Base-by-base conservation (phyloP, 2,888 invertebrate species). In the Sesia bembeciformis region DNA sequence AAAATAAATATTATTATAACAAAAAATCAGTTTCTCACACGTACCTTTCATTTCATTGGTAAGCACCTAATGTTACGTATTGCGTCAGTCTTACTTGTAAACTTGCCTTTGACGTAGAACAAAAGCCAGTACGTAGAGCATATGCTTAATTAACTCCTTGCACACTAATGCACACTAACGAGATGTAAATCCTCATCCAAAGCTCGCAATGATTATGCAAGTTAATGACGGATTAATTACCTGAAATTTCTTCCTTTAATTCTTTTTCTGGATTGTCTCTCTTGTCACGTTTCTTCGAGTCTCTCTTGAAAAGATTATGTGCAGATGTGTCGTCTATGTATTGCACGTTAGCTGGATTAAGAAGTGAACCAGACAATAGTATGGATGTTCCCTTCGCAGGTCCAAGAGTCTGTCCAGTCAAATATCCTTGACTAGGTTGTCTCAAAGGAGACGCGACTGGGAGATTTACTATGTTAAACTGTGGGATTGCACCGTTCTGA, bases 301-400 rank as follows among this genome's bases (percentile, higher is more conserved):
- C 73, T 59, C 92, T 81, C 65, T 90, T 92, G 63, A 83, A 92
- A 40, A 92, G 62, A 57, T 83, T 85, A 64, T 92, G 92, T 0
- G 78, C 68, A 5, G 76, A 68, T 3, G 78, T 68, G 43, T 91
- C 91, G 62, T 93, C 93, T 42, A 93, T 88, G 59, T 91, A 92
- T 71, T 93, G 92, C 0, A 93, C 91, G 65, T 92, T 92, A 3
- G 91, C 91, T 39, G 92, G 91, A 65, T 92, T 91, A 3, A 90
- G 67, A 40, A 91, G 74, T 0, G 85, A 85, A 3, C 88, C 81
- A 4, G 89, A 84, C 39, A 89, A 64, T 5, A 81, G 59, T 0
- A 89, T 78, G 2, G 82, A 75, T 3, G 82, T 78, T 6, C 78
- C 75, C 57, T 88, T 77, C 51, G 78, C 70, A 58, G 84, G 66